Base-by-base conservation (phyloP, 2,797 vertebrate species). In the Clamator glandarius region DNA sequence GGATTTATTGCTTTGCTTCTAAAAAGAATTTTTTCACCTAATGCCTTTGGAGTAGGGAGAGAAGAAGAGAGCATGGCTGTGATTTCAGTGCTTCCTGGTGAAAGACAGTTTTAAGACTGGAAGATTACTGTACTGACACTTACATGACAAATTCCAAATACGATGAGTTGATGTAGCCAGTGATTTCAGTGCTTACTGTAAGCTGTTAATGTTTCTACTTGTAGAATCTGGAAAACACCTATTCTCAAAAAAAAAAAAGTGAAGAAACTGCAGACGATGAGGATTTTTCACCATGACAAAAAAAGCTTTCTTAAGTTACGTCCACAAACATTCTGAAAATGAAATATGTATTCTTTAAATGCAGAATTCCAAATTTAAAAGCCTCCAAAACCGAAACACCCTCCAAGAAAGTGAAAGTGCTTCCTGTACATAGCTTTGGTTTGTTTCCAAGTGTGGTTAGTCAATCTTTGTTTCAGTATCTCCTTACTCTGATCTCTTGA, bases 1-100 rank as follows among this genome's bases (percentile, higher is more conserved):
- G 86, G 52, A 79, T 93, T 94, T 92, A 89, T 86, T 92, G 67
- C 78, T 25, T 79, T 1, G n/a, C 55, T 84, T 89, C 67, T 84
- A 18, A 52, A 95, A 95, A 64, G 63, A 77, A 87, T 92, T 92
- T 57, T 77, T 95, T 70, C 63, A 61, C 55, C 55, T 91, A 91
- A 91, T 95, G 73, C 39, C 25, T 6, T 8, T 88, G 76, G 36
- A 78, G 62, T 69, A 41, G 31, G 35, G 50, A 81, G 50, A 77
- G 50, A 62, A 83, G 81, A 81, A 66, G 74, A 68, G 64, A 91
- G 23, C 24, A 13, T 29, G 11, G n/a, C 36, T 51, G 44, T 78
- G 58, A 41, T 29, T 92, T 63, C 5, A 0, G 1, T 4, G 1
- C 15, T 78, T 88, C 81, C 36, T 66, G 51, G 14, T 24, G 58